These are phyloP conservation scores for Orthosia gracilis DNA, from an alignment of 2,888 invertebrate species.

Conservation along the genomic window DNA sequence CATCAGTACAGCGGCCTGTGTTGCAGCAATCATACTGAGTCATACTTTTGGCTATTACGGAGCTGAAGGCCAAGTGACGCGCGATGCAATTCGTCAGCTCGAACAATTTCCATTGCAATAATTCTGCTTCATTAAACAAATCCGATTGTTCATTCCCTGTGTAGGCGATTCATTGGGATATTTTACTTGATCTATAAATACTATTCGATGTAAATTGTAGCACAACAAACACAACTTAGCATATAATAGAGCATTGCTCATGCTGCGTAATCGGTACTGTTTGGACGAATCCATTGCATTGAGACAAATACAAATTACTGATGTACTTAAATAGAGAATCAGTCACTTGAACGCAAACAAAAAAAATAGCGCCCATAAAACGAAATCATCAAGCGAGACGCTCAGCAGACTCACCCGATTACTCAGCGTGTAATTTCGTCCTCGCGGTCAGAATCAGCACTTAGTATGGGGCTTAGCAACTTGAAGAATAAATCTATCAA, in stretches of 20 bases:
- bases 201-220: conserved; percentile 18
- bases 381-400: conserved; percentile 83
- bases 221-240: conserved; percentile 40
- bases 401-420: conserved; percentile 85
- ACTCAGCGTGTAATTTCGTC: conserved; percentile 88
- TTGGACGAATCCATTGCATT: conserved; percentile 36
- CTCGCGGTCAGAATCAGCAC: conserved; percentile 69
- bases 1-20: conserved; percentile 59
- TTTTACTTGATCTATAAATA: conserved; percentile 39
- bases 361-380: conserved; percentile 81
- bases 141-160: conserved; percentile 71
- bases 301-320: conserved; percentile 66
- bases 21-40: conserved; percentile 80
- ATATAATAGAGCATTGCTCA: conserved; percentile 53
- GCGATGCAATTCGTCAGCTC: conserved; percentile 77
- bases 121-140: conserved; percentile 75
- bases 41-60: conserved; percentile 81
- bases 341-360: conserved; percentile 76
- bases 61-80: conserved; percentile 79
- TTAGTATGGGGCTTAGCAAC: conserved; percentile 71
- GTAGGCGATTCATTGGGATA: conserved; percentile 64
- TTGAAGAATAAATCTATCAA: conserved; percentile 86
- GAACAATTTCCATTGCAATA: conserved; percentile 77
- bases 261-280: conserved; percentile 56
- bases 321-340: conserved; percentile 74